Evolutionary conservation across 2,888 invertebrate species (phyloP), one percentile per base, ranked within the genome.

Genomic region (Agonopterix subpropinquella): DNA sequence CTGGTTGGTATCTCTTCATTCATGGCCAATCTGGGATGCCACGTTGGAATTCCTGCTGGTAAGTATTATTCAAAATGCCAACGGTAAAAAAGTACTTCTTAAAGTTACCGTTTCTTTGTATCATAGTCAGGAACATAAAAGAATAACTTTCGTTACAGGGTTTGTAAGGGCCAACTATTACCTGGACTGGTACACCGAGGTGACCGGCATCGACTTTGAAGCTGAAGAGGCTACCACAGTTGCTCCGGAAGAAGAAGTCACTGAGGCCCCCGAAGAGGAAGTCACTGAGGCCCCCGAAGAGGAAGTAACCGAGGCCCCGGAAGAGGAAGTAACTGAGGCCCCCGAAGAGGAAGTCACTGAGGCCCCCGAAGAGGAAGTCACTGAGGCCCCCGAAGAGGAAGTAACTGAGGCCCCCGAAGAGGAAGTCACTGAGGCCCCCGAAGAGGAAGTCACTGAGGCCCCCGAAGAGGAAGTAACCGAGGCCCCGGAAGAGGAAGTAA

Each of bases 1-100:
- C 67, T 73, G 47, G 59, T 84, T 0, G 85, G 85, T 15, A 63
- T 86, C 1, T 56, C 80, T 0, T 84, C 85, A 11, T 86, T 86
- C 64, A 83, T 81, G 3, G 78, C 83, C 1, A 47, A 50, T 0
- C 35, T 53, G 3, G 86, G 85, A 2, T 86, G 86, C 56, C 82
- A 83, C 60, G 68, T 67, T 0, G 61, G 57, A 11, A 44, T 74
- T 36, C 84, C 83, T 0, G 83, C 80, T 51, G 84, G 84, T 83
- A 62, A 69, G 62, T 36, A 9, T 10, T 28, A 7, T 28, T 28
- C 28, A 28, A 28, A 28, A 39, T 39, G n/a, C n/a, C 10, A 8
- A 39, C 39, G 4, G 11, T 39, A 10, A 1, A 4, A 39, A 10
- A 39, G 28, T 28, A 28, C 28, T 28, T 28, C 28, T 5, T 28